A percentile compares a stretch with the other conserved stretches of the same genome.
phyloP scores from a whole-genome alignment of 37 sponge, comb jelly and placozoan genomes.

The Aphrocallistes beatrix region DNA sequence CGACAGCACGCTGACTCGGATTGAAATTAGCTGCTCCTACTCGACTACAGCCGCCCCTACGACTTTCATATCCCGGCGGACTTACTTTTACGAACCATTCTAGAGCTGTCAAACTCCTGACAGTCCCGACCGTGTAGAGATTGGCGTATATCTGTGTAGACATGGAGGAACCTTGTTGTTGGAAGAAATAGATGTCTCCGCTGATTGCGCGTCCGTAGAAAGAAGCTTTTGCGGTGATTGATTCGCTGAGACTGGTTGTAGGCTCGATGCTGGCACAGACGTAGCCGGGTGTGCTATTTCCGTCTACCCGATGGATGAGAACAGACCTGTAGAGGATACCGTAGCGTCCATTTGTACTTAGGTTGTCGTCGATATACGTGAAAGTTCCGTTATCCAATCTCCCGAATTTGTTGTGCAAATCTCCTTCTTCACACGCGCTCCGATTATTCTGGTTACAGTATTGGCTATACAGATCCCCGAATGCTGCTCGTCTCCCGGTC shows the following conservation, averaged over 20 bases:
- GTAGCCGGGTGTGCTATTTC: neutral
- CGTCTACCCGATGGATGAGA: neutral
- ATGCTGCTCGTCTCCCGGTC: neutral
- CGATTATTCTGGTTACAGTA: neutral
- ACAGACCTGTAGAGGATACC: neutral
- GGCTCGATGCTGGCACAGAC: neutral
- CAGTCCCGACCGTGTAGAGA: neutral
- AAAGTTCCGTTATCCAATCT: neutral
- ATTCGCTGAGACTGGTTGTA: neutral
- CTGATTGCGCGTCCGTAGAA: neutral
- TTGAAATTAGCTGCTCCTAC: neutral
- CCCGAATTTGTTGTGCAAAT: slow-evolving; percentile 17
- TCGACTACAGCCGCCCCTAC: neutral
- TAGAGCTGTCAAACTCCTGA: neutral
- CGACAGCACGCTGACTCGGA: neutral
- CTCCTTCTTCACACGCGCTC: slow-evolving; percentile 5
- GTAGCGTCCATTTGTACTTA: neutral
- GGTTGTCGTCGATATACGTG: neutral
- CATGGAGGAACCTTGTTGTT: neutral
- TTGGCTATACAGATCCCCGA: neutral
- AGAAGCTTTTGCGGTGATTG: neutral
- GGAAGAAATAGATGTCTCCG: slow-evolving; percentile 12
- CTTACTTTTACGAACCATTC: neutral
- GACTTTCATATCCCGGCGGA: neutral
- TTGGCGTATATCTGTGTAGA: neutral